A percentile compares a stretch with the other conserved stretches of the same genome.
Evolutionary conservation across 37 sponge, comb jelly and placozoan species (phyloP).

Genomic region (Agelas oroides): DNA sequence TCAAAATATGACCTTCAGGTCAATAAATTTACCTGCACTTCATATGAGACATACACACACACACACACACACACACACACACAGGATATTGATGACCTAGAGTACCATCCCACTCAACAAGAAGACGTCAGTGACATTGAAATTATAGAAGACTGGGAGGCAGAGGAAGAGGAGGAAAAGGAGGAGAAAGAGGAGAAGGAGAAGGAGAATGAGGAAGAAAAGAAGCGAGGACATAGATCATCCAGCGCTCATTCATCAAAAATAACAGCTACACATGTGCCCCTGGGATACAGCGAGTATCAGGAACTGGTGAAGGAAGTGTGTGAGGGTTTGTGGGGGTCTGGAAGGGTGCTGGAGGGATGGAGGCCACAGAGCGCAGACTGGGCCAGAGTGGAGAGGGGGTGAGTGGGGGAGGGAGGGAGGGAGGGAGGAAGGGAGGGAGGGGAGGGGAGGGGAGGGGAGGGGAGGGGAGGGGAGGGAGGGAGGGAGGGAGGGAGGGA

Average conservation of each 20-base stretch:
- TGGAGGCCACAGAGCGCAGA: background rate
- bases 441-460: background rate
- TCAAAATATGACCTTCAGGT: too few relatives aligned
- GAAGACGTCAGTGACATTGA: conserved; percentile 1
- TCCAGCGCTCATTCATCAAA: too few relatives aligned
- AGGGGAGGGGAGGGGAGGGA: background rate
- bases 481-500: background rate
- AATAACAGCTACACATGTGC: too few relatives aligned
- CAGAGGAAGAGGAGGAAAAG: background rate
- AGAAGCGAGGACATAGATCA: too few relatives aligned
- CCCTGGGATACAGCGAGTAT: too few relatives aligned
- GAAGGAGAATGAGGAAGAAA: background rate
- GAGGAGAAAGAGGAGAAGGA: conserved; percentile 3
- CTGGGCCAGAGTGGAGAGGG: background rate
- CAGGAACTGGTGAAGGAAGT: too few relatives aligned
- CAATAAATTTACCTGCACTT: too few relatives aligned
- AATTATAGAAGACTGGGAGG: conserved; percentile 2
- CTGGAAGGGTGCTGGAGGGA: too few relatives aligned
- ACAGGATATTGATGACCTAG: background rate
- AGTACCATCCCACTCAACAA: conserved; percentile 9
- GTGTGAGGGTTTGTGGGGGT: too few relatives aligned
- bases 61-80: background rate
- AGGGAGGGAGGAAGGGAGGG: background rate
- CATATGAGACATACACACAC: too few relatives aligned
- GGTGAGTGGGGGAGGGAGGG: background rate